Evolutionary conservation across 1,140 invertebrate species (phyloP).

Genomic region (Drosophila suzukii): DNA sequence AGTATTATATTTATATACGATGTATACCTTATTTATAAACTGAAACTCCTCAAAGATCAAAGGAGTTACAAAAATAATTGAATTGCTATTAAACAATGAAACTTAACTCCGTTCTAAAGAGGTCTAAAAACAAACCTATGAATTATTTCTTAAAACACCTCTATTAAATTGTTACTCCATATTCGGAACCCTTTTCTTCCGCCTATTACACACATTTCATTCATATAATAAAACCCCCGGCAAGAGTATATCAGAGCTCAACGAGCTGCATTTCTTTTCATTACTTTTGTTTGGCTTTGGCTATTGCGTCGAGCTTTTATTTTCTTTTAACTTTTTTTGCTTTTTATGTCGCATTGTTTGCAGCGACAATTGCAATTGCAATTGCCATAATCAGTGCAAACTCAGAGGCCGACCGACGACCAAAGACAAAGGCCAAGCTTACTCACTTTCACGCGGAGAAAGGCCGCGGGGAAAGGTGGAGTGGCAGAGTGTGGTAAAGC

Average conservation of each 20-base stretch:
- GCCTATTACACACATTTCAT: background rate
- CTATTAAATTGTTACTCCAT: background rate
- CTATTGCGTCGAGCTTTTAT: constrained; percentile 62
- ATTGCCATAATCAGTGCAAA: constrained; percentile 81
- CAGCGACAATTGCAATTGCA: constrained; percentile 62
- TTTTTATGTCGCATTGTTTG: constrained; percentile 73
- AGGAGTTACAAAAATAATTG: too few relatives aligned
- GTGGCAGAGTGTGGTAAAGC: background rate
- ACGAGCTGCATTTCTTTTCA: constrained; percentile 63
- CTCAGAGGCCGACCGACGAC: constrained; percentile 38
- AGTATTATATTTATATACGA: too few relatives aligned
- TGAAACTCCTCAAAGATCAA: too few relatives aligned
- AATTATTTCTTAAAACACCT: too few relatives aligned
- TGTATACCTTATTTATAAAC: too few relatives aligned
- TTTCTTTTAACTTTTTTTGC: constrained; percentile 41
- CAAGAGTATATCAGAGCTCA: constrained; percentile 5
- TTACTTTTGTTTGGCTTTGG: constrained; percentile 69
- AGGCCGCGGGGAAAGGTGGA: background rate
- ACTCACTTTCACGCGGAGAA: constrained; percentile 50
- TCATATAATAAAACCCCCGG: background rate
- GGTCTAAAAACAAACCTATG: too few relatives aligned
- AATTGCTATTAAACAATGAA: too few relatives aligned
- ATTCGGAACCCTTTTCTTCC: background rate
- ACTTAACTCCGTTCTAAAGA: too few relatives aligned
- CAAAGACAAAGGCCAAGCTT: constrained; percentile 64